A percentile compares a stretch with the other conserved stretches of the same genome.
Conservation (phyloP, 2,888 invertebrate species). For the Drosophila picticornis region DNA sequence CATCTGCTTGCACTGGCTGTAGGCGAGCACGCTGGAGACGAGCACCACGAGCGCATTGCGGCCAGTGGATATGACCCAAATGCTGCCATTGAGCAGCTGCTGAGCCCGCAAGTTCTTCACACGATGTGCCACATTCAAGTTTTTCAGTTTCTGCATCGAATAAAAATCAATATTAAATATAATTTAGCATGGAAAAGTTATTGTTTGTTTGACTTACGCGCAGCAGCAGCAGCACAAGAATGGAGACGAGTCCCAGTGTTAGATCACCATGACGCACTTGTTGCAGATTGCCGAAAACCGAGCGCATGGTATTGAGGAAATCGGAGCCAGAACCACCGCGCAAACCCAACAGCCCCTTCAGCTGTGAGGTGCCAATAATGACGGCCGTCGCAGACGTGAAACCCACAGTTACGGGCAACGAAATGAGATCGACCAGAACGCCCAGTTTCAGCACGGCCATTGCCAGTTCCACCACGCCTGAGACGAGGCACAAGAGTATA, state of each 20-base stretch:
- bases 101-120: slow-evolving; percentile 78
- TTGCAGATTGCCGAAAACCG: slow-evolving; percentile 89
- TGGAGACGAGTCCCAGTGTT: slow-evolving; percentile 90
- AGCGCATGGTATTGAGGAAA: slow-evolving; percentile 90
- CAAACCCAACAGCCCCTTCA: slow-evolving; percentile 91
- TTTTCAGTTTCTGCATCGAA: slow-evolving; percentile 71
- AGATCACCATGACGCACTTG: slow-evolving; percentile 90
- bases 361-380: slow-evolving; percentile 94
- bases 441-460: slow-evolving; percentile 94
- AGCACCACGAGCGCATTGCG: slow-evolving; percentile 94
- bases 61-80: slow-evolving; percentile 93
- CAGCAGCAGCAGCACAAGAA: slow-evolving; percentile 90
- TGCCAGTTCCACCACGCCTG: slow-evolving; percentile 91
- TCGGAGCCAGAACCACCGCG: slow-evolving; percentile 89
- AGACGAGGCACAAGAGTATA: slow-evolving; percentile 92
- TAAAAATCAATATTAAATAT: too few species aligned
- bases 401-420: slow-evolving; percentile 94
- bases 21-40: slow-evolving; percentile 87
- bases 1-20: slow-evolving; percentile 86
- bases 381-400: slow-evolving; percentile 97
- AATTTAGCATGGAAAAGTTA: not conserved
- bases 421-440: slow-evolving; percentile 95
- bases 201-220: slow-evolving; percentile 87
- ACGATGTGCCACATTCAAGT: slow-evolving; percentile 58
- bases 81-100: slow-evolving; percentile 86